Conservation (phyloP, 53 echinoderm and acorn worm genomes). For the Pentamera pediparva region DNA sequence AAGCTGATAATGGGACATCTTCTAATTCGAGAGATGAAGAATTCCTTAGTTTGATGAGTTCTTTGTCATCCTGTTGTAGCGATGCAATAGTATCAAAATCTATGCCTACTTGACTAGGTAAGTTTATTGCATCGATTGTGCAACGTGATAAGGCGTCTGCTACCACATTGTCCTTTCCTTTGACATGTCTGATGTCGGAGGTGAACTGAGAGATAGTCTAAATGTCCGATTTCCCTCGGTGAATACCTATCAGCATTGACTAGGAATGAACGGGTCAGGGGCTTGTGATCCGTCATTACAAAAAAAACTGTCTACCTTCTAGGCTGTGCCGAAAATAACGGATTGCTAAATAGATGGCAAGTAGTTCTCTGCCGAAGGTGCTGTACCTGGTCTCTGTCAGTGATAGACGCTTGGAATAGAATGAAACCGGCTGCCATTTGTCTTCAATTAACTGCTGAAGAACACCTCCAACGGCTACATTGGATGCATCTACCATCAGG, state of each 20-base stretch:
- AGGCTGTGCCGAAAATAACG: slow-evolving; percentile 39
- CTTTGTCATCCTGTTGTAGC: background rate
- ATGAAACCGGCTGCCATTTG: slow-evolving; percentile 40
- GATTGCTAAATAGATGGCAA: slow-evolving; percentile 48
- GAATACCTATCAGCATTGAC: slow-evolving; percentile 39
- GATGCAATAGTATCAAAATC: slow-evolving; percentile 24
- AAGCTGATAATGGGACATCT: background rate
- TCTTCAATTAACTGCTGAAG: slow-evolving; percentile 38
- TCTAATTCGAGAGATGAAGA: background rate
- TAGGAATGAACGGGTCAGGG: slow-evolving; percentile 33
- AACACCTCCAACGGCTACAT: slow-evolving; percentile 32
- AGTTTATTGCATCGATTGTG: too few relatives aligned
- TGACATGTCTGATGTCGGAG: slow-evolving; percentile 41
- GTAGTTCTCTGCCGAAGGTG: slow-evolving; percentile 43
- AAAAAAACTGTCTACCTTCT: slow-evolving; percentile 45
- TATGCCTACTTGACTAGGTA: too few relatives aligned
- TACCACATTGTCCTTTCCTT: slow-evolving; percentile 45
- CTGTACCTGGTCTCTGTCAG: slow-evolving; percentile 44
- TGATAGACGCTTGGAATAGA: slow-evolving; percentile 26
- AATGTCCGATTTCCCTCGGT: slow-evolving; percentile 44
- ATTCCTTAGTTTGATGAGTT: background rate
- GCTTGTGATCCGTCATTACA: slow-evolving; percentile 52
- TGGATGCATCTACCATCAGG: slow-evolving; percentile 32
- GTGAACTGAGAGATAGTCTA: slow-evolving; percentile 54
- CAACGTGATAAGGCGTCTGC: slow-evolving; percentile 45